These are phyloP conservation scores for Petrocephalus schoutedeni DNA, from an alignment of 2,797 vertebrate genomes.

Conservation along the genomic window DNA sequence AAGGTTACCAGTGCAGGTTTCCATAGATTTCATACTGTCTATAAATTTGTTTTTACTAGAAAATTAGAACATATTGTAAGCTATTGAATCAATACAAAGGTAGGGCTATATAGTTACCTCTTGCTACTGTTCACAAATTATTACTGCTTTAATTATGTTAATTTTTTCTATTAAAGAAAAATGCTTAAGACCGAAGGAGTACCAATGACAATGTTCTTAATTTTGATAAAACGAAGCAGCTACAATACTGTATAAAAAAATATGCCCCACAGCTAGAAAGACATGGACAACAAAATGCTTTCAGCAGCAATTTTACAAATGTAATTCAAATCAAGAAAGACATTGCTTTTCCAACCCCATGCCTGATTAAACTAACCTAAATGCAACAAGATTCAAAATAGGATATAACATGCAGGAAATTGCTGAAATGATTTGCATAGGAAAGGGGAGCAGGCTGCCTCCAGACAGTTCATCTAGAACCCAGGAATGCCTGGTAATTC, in stretches of 20 bases:
- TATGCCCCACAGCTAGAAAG: not conserved
- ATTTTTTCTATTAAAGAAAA: not conserved
- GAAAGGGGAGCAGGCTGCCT: slow-evolving; percentile 38
- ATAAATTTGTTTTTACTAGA: not conserved
- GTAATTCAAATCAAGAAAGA: slow-evolving; percentile 19
- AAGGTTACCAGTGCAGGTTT: not conserved
- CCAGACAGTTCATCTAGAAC: slow-evolving; percentile 36
- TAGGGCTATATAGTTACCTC: not conserved
- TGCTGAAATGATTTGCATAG: slow-evolving; percentile 21
- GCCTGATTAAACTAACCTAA: slow-evolving; percentile 20
- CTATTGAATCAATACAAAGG: not conserved
- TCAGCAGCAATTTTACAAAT: slow-evolving; percentile 4
- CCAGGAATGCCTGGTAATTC: slow-evolving; percentile 40
- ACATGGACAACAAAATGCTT: slow-evolving; percentile 3
- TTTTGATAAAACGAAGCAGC: not conserved
- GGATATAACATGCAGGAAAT: slow-evolving; percentile 18
- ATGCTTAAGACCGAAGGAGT: not conserved
- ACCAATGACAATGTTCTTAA: not conserved
- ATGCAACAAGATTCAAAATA: slow-evolving; percentile 16
- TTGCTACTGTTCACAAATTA: not conserved
- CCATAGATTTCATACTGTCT: not conserved
- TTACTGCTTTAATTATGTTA: not conserved
- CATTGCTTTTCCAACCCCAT: slow-evolving; percentile 3
- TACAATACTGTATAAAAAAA: not conserved
- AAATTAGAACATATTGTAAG: not conserved